phyloP scores from a whole-genome alignment of 1,140 invertebrate genomes.

The Drosophila tani region DNA sequence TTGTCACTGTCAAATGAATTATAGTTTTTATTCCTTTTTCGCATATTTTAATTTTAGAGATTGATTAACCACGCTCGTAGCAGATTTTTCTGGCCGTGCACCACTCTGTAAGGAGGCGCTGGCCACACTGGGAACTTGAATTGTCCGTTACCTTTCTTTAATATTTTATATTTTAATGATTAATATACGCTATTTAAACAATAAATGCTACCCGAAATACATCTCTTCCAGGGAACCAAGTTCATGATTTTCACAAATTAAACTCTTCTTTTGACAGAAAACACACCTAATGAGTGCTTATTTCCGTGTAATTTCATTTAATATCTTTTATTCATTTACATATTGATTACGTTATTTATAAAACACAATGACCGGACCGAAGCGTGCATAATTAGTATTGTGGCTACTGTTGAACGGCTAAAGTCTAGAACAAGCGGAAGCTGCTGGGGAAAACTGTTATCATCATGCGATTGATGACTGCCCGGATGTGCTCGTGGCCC shows the following conservation, averaged over 20 bases:
- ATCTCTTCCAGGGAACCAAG: background rate
- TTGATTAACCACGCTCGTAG: too few relatives aligned
- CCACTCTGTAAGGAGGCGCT: background rate
- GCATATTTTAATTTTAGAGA: too few relatives aligned
- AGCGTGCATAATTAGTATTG: conserved; percentile 45
- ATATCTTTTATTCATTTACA: conserved; percentile 49
- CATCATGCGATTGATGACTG: conserved; percentile 81
- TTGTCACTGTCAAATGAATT: too few relatives aligned
- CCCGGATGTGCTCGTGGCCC: conserved; percentile 89
- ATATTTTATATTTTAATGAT: background rate
- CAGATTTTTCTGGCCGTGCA: too few relatives aligned
- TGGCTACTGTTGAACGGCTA: conserved; percentile 6
- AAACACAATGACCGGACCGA: conserved; percentile 56
- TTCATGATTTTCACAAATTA: too few relatives aligned
- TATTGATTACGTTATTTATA: conserved; percentile 43
- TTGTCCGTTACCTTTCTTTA: background rate
- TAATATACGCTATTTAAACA: too few relatives aligned
- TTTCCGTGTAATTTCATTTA: conserved; percentile 6
- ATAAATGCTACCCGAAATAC: too few relatives aligned
- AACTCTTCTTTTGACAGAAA: background rate
- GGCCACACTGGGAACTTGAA: conserved; percentile 1
- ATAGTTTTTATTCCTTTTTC: too few relatives aligned
- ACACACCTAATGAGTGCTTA: background rate
- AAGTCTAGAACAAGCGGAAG: conserved; percentile 80
- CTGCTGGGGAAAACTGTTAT: conserved; percentile 70